Percentiles rank a stretch among this genome's conserved stretches.
These are phyloP conservation scores for Drosophila saltans DNA, from an alignment of 1,140 invertebrate species.

Conservation along the genomic window DNA sequence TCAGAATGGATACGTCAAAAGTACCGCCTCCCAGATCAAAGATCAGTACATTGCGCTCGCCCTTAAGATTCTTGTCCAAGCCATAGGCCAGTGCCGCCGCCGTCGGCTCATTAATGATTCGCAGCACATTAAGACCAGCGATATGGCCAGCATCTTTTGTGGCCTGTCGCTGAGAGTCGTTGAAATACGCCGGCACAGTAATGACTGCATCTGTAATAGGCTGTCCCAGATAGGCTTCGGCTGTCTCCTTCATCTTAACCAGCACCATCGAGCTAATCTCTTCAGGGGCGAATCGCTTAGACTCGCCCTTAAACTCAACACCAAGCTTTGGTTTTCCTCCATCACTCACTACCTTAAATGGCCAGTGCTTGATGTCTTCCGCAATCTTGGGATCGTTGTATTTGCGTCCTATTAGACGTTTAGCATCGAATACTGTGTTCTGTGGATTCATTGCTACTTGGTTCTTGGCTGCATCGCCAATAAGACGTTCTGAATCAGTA, in stretches of 20 bases:
- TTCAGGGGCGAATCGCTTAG: slow-evolving; percentile 89
- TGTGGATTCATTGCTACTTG: slow-evolving; percentile 80
- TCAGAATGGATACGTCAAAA: slow-evolving; percentile 93
- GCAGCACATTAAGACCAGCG: slow-evolving; percentile 87
- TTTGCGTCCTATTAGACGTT: slow-evolving; percentile 87
- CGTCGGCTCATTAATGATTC: slow-evolving; percentile 90
- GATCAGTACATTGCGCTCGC: slow-evolving; percentile 89
- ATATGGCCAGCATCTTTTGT: slow-evolving; percentile 88
- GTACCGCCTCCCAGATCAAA: slow-evolving; percentile 90
- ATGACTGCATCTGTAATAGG: slow-evolving; percentile 87
- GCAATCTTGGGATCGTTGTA: slow-evolving; percentile 89
- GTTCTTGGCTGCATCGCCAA: slow-evolving; percentile 96
- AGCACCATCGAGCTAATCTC: slow-evolving; percentile 91
- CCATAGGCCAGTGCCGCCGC: slow-evolving; percentile 90
- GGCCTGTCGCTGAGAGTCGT: slow-evolving; percentile 87
- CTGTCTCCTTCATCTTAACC: slow-evolving; percentile 92
- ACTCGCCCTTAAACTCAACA: slow-evolving; percentile 89
- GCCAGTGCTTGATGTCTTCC: slow-evolving; percentile 90
- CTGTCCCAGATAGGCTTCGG: slow-evolving; percentile 89
- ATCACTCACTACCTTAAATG: slow-evolving; percentile 88
- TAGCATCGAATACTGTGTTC: slow-evolving; percentile 84
- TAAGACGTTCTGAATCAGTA: slow-evolving; percentile 97
- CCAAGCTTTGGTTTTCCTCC: slow-evolving; percentile 88
- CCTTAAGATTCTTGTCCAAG: slow-evolving; percentile 90
- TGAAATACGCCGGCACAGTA: slow-evolving; percentile 87